Evolutionary conservation across 2,888 invertebrate species (phyloP).

Genomic region (Parnassius smintheus): DNA sequence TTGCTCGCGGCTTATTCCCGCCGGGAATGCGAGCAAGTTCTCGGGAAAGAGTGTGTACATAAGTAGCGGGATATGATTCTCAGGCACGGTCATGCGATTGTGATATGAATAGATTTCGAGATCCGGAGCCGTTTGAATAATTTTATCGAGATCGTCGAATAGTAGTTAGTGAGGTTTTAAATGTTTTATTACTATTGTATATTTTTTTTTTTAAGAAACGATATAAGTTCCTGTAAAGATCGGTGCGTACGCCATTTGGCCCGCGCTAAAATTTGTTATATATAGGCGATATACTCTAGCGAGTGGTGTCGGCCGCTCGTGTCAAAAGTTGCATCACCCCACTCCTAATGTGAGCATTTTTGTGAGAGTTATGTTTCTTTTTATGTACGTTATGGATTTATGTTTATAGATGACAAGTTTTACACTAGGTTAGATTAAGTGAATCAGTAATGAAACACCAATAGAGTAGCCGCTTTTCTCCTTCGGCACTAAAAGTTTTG

Average conservation of each 20-base stretch:
- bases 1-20: conserved; percentile 42
- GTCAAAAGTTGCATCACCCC: conserved; percentile 66
- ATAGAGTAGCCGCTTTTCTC: conserved; percentile 81
- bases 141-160: conserved; percentile 76
- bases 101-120: conserved; percentile 80
- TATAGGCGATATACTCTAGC: conserved; percentile 65
- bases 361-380: conserved; percentile 79
- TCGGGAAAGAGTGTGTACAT: conserved; percentile 77
- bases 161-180: conserved; percentile 81
- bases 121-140: conserved; percentile 76
- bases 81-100: conserved; percentile 80
- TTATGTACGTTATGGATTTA: conserved; percentile 70
- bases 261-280: conserved; percentile 71
- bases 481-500: conserved; percentile 70
- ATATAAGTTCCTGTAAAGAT: conserved; percentile 81
- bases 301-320: conserved; percentile 44
- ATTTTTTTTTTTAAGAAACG: conserved; percentile 77
- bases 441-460: conserved; percentile 80
- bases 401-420: conserved; percentile 76
- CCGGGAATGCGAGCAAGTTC: conserved; percentile 45
- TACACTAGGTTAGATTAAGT: conserved; percentile 80
- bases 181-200: conserved; percentile 80
- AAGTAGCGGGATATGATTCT: conserved; percentile 78
- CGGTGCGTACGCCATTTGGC: conserved; percentile 59
- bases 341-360: conserved; percentile 78